Evolutionary conservation across 2,797 vertebrate species (phyloP).

Genomic region (Semotilus atromaculatus): DNA sequence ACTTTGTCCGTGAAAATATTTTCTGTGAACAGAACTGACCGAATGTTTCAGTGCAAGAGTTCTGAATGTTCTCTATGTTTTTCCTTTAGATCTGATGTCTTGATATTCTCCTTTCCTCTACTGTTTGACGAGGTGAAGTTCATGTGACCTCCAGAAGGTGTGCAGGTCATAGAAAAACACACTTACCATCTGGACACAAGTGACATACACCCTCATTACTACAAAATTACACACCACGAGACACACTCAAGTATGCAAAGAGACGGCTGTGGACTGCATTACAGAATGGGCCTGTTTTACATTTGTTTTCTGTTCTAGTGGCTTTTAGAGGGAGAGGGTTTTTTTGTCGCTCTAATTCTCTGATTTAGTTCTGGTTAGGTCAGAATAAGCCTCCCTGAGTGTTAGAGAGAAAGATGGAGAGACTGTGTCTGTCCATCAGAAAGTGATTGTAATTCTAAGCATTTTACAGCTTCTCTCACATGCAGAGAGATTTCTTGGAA

Average conservation of each 20-base stretch:
- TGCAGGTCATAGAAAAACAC: conserved; percentile 36
- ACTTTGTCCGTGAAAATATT: conserved; percentile 31
- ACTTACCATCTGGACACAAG: conserved; percentile 41
- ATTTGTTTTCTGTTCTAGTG: conserved; percentile 25
- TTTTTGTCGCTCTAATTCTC: conserved; percentile 24
- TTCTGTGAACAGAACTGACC: conserved; percentile 21
- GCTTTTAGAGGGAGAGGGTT: neutral
- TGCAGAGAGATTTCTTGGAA: conserved; percentile 35
- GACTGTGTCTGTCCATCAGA: conserved; percentile 32
- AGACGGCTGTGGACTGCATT: conserved; percentile 14
- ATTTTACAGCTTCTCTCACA: conserved; percentile 44
- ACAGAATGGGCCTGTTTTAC: conserved; percentile 21
- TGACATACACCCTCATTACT: conserved; percentile 42
- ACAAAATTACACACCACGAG: conserved; percentile 43
- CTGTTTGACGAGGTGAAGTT: conserved; percentile 16
- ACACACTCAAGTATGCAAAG: conserved; percentile 43
- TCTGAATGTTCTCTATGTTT: neutral
- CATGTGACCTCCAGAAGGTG: conserved; percentile 28
- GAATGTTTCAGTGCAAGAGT: conserved; percentile 5
- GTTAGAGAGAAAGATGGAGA: conserved; percentile 17
- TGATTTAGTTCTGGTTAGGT: conserved; percentile 39
- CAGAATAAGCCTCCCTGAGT: conserved; percentile 27
- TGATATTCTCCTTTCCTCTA: conserved; percentile 11
- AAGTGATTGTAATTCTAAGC: conserved; percentile 36
- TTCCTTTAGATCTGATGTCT: neutral